These are phyloP conservation scores for Laupala kohalensis DNA, from an alignment of 1,140 invertebrate species.

Conservation along the genomic window DNA sequence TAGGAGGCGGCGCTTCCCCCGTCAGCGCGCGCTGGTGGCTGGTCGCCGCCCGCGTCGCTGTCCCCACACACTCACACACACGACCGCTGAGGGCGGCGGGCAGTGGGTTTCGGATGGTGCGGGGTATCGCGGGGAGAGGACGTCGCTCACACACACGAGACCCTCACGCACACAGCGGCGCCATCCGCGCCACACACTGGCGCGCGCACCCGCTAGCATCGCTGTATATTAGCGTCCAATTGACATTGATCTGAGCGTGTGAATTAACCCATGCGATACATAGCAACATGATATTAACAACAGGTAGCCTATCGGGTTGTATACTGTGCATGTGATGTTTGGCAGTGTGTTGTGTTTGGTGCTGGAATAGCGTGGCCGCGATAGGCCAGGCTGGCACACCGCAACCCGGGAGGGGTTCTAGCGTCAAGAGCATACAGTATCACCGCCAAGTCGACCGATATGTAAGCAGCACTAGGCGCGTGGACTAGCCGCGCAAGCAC, in stretches of 20 bases:
- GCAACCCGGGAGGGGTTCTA: neutral
- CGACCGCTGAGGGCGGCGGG: too few relatives aligned
- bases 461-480: neutral
- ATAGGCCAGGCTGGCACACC: neutral
- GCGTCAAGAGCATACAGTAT: neutral
- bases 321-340: constrained; percentile 5
- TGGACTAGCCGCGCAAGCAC: neutral
- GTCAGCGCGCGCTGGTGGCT: neutral
- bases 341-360: neutral
- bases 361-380: neutral
- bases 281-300: constrained; percentile 10
- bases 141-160: too few relatives aligned
- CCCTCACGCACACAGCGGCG: too few relatives aligned
- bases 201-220: neutral
- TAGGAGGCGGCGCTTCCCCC: neutral
- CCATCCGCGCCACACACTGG: neutral
- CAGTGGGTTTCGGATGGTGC: too few relatives aligned
- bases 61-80: too few relatives aligned
- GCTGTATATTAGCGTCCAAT: constrained; percentile 8
- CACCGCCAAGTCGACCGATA: neutral
- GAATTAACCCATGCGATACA: constrained; percentile 9
- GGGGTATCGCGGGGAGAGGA: too few relatives aligned
- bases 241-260: constrained; percentile 9
- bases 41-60: too few relatives aligned
- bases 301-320: constrained; percentile 6